Evolutionary conservation across 2,888 invertebrate genomes (phyloP).

Genomic region (Eupithecia inturbata): DNA sequence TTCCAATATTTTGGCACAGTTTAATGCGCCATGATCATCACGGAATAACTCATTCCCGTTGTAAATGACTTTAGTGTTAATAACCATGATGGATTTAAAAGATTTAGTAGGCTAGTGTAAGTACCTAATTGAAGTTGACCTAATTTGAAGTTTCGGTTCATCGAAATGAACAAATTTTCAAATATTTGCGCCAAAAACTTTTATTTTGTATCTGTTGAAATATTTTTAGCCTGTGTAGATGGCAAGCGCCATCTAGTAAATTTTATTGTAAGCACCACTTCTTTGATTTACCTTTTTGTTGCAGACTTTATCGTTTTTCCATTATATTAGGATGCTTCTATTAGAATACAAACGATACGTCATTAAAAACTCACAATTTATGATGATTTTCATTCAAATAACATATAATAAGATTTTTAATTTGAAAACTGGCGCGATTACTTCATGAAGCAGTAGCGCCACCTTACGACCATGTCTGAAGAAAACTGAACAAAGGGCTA

Average conservation of each 20-base stretch:
- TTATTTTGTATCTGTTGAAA: conserved; percentile 14
- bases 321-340: neutral
- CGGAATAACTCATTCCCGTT: no score
- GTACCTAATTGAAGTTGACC: neutral
- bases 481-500: conserved; percentile 79
- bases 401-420: neutral
- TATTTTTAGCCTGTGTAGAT: conserved; percentile 15
- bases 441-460: conserved; percentile 48
- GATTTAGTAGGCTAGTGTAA: neutral
- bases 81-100: no score
- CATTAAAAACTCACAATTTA: neutral
- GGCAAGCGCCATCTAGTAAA: conserved; percentile 21
- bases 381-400: conserved; percentile 13
- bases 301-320: neutral
- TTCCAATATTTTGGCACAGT: no score
- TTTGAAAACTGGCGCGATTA: conserved; percentile 38
- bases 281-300: neutral
- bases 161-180: neutral
- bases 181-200: neutral
- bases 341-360: neutral
- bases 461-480: conserved; percentile 63
- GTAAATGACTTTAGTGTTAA: no score
- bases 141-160: neutral
- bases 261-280: neutral
- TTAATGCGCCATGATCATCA: no score